Evolutionary conservation across 2,797 vertebrate genomes (phyloP).

Genomic region (Anabas testudineus): DNA sequence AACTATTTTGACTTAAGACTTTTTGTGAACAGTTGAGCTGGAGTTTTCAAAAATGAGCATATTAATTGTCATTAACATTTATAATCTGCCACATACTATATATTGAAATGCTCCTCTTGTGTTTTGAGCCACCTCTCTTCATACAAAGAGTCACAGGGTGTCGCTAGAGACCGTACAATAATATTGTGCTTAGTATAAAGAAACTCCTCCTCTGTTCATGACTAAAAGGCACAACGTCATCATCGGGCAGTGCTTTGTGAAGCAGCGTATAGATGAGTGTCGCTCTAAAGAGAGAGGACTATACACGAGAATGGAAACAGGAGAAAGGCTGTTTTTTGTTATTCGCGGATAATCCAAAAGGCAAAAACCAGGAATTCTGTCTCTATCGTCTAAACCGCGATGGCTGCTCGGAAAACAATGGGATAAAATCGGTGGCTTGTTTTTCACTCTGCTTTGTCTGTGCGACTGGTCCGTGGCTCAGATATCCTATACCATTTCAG

Average conservation of each 20-base stretch:
- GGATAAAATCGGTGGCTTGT: constrained; percentile 27
- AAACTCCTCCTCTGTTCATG: constrained; percentile 47
- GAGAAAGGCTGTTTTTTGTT: background rate
- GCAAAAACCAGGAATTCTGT: background rate
- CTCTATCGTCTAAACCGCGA: constrained; percentile 14
- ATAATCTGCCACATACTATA: constrained; percentile 63
- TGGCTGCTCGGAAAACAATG: constrained; percentile 55
- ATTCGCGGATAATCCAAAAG: background rate
- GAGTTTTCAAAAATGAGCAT: too few relatives aligned
- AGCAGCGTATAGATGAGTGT: constrained; percentile 24
- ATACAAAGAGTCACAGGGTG: constrained; percentile 53
- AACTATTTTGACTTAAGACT: constrained; percentile 81
- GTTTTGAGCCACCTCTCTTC: too few relatives aligned
- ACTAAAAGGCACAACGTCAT: constrained; percentile 50
- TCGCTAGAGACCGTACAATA: constrained; percentile 68
- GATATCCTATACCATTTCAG: constrained; percentile 78
- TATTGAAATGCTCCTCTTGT: too few relatives aligned
- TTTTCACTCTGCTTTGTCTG: constrained; percentile 71
- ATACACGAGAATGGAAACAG: constrained; percentile 14
- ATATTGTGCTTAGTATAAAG: background rate
- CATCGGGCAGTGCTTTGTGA: constrained; percentile 53
- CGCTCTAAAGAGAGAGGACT: background rate
- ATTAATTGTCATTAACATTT: constrained; percentile 76
- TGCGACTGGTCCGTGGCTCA: constrained; percentile 81
- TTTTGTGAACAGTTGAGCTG: too few relatives aligned